Percentiles rank a stretch among this genome's conserved stretches.
Evolutionary conservation across 1,140 invertebrate species (phyloP).

Genomic region (Drosophila kikkawai): DNA sequence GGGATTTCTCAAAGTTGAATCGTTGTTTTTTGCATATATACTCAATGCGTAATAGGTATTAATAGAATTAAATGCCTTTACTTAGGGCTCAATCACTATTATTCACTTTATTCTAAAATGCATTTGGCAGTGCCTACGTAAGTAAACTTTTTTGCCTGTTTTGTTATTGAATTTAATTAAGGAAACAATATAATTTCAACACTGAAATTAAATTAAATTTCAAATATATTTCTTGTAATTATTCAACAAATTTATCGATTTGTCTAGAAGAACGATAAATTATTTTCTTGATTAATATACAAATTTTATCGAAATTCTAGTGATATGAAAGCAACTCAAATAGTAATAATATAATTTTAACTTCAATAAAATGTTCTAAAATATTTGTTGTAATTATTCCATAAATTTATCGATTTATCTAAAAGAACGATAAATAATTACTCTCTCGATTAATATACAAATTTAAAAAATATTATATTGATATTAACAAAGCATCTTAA

Average conservation of each 20-base stretch:
- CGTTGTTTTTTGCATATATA: background rate
- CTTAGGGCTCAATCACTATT: conserved; percentile 11
- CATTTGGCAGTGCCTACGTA: background rate
- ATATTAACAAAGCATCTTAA: background rate
- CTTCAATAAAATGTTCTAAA: too few species aligned
- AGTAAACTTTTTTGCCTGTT: too few species aligned
- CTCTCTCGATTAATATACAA: too few species aligned
- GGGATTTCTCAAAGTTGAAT: background rate
- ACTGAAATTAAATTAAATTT: background rate
- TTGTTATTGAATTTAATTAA: background rate
- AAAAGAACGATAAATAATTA: too few species aligned
- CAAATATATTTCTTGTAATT: too few species aligned
- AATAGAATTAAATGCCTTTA: conserved; percentile 7
- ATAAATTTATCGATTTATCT: too few species aligned
- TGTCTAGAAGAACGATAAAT: too few species aligned
- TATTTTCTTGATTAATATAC: too few species aligned
- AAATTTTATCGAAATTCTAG: too few species aligned
- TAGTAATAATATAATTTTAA: background rate
- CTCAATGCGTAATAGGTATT: conserved; percentile 17
- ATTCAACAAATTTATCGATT: too few species aligned
- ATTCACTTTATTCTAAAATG: background rate
- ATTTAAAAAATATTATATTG: too few species aligned
- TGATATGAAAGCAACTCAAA: background rate
- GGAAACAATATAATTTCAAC: background rate
- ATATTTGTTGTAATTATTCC: too few species aligned